These are phyloP conservation scores for Polyodon spathula DNA, from an alignment of 2,113 vertebrate species.

Conservation along the genomic window DNA sequence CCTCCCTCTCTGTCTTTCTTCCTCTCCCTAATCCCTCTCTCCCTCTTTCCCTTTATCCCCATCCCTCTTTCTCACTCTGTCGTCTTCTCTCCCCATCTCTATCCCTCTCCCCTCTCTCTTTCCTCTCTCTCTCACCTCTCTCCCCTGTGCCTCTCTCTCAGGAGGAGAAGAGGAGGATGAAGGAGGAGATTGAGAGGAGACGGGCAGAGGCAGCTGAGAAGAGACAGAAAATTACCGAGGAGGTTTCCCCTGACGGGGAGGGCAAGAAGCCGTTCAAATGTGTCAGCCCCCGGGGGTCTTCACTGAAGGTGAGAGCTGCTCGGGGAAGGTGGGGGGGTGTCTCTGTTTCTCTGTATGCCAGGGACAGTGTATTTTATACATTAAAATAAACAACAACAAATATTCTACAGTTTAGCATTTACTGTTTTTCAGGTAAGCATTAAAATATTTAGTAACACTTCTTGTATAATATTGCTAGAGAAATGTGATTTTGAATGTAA, in stretches of 20 bases:
- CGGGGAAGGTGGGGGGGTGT: not conserved
- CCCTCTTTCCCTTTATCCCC: not conserved
- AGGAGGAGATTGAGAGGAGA: slow-evolving; percentile 91
- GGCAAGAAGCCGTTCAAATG: slow-evolving; percentile 83
- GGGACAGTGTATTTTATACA: too few relatives aligned
- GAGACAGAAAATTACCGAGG: slow-evolving; percentile 81
- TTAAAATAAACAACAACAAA: not conserved
- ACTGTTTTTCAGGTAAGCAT: too few relatives aligned
- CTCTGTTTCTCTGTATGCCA: not conserved
- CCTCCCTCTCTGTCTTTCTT: not conserved
- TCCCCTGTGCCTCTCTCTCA: slow-evolving; percentile 31
- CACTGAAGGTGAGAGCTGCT: slow-evolving; percentile 72
- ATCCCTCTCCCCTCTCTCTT: too few relatives aligned
- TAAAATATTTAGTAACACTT: too few relatives aligned
- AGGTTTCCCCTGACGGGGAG: slow-evolving; percentile 61
- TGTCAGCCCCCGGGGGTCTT: slow-evolving; percentile 84
- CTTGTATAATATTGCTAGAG: too few relatives aligned
- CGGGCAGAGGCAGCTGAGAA: slow-evolving; percentile 94
- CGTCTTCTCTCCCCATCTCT: not conserved
- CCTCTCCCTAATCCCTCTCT: too few relatives aligned
- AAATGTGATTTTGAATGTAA: too few relatives aligned
- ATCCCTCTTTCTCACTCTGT: slow-evolving; percentile 31
- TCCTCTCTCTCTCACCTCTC: not conserved
- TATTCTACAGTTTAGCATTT: not conserved
- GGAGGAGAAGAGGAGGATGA: slow-evolving; percentile 94